phyloP scores from a whole-genome alignment of 35 echinoderm and acorn worm genomes.

The Strongylocentrotus purpuratus region DNA sequence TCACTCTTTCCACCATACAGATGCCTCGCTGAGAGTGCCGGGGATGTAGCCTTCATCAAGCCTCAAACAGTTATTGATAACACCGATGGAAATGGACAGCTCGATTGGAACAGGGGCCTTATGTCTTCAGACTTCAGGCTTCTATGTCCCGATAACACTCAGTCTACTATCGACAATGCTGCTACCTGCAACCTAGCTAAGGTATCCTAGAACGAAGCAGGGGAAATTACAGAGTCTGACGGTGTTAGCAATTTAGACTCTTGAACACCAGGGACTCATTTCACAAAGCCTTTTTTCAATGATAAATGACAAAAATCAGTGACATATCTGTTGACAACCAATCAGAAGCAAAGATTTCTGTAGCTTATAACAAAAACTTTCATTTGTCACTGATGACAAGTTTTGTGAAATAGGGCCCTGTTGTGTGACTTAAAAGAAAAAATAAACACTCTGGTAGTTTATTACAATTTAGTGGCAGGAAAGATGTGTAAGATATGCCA shows the following conservation, averaged over 20 bases:
- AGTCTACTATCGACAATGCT: conserved; percentile 34
- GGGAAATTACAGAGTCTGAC: no score
- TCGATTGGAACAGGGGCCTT: conserved; percentile 50
- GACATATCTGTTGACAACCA: no score
- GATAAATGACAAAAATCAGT: no score
- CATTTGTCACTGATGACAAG: no score
- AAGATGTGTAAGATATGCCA: no score
- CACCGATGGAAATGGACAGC: conserved; percentile 51
- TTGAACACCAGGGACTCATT: no score
- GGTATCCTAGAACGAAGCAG: conserved; percentile 39
- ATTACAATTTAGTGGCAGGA: no score
- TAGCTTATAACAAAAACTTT: no score
- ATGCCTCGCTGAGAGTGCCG: conserved; percentile 69
- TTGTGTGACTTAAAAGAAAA: not conserved
- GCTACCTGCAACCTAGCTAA: conserved; percentile 63
- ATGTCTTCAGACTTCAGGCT: conserved; percentile 47
- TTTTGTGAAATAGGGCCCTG: no score
- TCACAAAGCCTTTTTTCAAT: no score
- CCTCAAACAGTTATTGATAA: conserved; percentile 56
- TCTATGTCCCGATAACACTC: conserved; percentile 65
- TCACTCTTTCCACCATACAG: conserved; percentile 33
- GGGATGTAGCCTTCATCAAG: conserved; percentile 93
- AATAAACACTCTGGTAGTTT: not conserved
- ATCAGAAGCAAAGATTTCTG: no score
- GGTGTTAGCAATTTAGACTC: no score